Conservation (phyloP, 2,888 invertebrate species). For the Hydroisotoma schaefferi region DNA sequence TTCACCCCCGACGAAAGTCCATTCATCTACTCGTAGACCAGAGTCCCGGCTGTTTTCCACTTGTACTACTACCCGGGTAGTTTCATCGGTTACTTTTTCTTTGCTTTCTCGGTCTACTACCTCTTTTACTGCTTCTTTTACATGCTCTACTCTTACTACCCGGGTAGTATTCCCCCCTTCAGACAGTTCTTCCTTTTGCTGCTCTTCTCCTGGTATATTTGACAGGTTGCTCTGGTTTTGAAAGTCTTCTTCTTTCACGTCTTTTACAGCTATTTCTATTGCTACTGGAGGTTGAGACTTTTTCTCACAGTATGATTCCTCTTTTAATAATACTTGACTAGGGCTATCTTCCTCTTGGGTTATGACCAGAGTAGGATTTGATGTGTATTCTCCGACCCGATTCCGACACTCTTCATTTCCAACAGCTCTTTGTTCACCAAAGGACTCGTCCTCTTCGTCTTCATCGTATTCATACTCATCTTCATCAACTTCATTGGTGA, state of each 20-base stretch:
- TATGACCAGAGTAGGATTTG: too few species aligned
- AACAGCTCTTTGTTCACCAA: too few species aligned
- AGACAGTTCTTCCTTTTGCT: conserved; percentile 21
- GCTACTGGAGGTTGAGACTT: conserved; percentile 10
- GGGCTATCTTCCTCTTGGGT: too few species aligned
- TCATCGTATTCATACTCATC: conserved; percentile 13
- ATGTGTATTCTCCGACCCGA: too few species aligned
- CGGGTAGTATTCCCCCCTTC: conserved; percentile 24
- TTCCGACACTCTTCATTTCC: too few species aligned
- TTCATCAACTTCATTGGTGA: conserved; percentile 14
- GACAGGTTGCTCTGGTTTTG: conserved; percentile 36
- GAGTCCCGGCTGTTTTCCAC: conserved; percentile 25
- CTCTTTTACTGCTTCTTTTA: conserved; percentile 15
- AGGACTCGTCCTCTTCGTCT: conserved; percentile 8
- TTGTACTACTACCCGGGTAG: conserved; percentile 11
- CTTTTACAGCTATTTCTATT: conserved; percentile 14
- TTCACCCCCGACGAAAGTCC: conserved; percentile 21
- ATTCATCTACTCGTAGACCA: conserved; percentile 37
- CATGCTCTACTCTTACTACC: conserved; percentile 11
- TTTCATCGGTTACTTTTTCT: conserved; percentile 8
- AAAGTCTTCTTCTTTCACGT: conserved; percentile 19
- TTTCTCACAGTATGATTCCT: too few species aligned
- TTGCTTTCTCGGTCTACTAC: neutral
- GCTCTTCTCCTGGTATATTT: conserved; percentile 13
- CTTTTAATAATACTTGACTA: too few species aligned